Conservation (phyloP, 2,888 invertebrate genomes). For the Lycaena phlaeas region DNA sequence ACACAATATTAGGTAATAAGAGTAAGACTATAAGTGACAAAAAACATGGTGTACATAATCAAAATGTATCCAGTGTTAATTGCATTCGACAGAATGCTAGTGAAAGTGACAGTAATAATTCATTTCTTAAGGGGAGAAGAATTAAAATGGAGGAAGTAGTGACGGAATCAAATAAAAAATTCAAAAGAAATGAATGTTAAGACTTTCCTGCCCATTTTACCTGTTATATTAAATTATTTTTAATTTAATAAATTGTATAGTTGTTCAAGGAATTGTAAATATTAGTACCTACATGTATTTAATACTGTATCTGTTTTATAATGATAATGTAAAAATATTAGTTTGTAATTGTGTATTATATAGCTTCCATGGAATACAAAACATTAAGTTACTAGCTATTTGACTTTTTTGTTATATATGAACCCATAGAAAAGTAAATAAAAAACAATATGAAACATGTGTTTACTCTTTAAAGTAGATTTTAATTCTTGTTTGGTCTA, state of each 20-base stretch:
- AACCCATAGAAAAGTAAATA: constrained; percentile 8
- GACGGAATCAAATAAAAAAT: constrained; percentile 60
- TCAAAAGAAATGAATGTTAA: constrained; percentile 66
- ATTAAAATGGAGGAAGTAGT: constrained; percentile 56
- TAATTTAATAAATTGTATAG: constrained; percentile 60
- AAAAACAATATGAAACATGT: constrained; percentile 10
- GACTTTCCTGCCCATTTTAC: constrained; percentile 41
- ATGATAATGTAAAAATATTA: constrained; percentile 58
- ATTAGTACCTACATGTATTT: constrained; percentile 64
- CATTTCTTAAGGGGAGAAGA: constrained; percentile 56
- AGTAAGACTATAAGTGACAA: constrained; percentile 64
- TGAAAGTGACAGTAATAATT: constrained; percentile 52
- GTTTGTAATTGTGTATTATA: constrained; percentile 48
- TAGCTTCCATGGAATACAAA: constrained; percentile 57
- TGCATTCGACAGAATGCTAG: constrained; percentile 55
- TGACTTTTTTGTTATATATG: constrained; percentile 14
- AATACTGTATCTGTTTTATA: constrained; percentile 67
- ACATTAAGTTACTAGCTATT: constrained; percentile 25
- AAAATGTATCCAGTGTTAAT: constrained; percentile 59
- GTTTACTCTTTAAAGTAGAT: not conserved
- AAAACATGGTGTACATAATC: constrained; percentile 66
- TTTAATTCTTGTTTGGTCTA: not conserved
- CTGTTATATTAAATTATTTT: constrained; percentile 62
- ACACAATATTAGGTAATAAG: constrained; percentile 64
- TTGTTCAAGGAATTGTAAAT: constrained; percentile 60